Percentiles rank a stretch among this genome's conserved stretches.
phyloP scores from a whole-genome alignment of 1,140 invertebrate genomes.

The Vanessa tameamea region DNA sequence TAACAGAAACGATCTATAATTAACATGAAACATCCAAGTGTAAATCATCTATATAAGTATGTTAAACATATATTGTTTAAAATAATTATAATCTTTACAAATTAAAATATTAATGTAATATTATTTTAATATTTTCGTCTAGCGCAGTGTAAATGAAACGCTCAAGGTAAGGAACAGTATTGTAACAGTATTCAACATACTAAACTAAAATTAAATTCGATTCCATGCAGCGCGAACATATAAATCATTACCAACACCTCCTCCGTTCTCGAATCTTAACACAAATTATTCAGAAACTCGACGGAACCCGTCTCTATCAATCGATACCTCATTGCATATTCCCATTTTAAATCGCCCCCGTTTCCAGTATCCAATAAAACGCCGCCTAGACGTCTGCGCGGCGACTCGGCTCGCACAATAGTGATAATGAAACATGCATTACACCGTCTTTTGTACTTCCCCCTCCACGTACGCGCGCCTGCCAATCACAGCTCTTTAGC shows the following conservation, averaged over 20 bases:
- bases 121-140: background rate
- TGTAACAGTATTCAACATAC: background rate
- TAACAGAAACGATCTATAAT: too few relatives aligned
- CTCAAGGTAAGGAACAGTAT: background rate
- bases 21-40: too few relatives aligned
- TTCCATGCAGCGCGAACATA: slow-evolving; percentile 26
- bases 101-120: too few relatives aligned
- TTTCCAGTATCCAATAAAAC: slow-evolving; percentile 48
- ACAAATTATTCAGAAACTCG: slow-evolving; percentile 53
- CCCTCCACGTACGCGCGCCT: slow-evolving; percentile 43
- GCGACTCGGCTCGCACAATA: slow-evolving; percentile 55
- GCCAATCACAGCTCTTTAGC: slow-evolving; percentile 56
- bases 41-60: too few relatives aligned
- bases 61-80: too few relatives aligned
- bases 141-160: background rate
- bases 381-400: slow-evolving; percentile 53
- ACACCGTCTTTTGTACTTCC: slow-evolving; percentile 52
- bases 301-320: slow-evolving; percentile 46
- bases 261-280: slow-evolving; percentile 41
- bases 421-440: slow-evolving; percentile 70
- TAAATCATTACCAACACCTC: slow-evolving; percentile 46
- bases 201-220: slow-evolving; percentile 25
- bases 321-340: slow-evolving; percentile 60
- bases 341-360: slow-evolving; percentile 54
- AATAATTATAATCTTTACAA: too few relatives aligned